phyloP scores from a whole-genome alignment of 2,888 invertebrate species.

The Aromia moschata region DNA sequence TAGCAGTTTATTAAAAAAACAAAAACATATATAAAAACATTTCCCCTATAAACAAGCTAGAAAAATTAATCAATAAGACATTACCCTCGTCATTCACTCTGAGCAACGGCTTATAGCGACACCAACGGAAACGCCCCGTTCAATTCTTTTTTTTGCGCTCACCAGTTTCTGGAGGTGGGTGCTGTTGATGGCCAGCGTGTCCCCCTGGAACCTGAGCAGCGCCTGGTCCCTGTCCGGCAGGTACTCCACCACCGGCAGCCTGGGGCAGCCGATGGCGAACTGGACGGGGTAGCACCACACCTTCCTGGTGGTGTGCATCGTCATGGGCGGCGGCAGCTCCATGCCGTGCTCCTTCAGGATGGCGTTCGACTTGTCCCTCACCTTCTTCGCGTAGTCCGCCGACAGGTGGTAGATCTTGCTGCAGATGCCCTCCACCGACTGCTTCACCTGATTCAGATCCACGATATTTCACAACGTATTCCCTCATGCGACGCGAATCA shows the following conservation, averaged over 20 bases:
- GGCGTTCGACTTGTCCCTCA: conserved; percentile 85
- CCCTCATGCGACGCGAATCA: too few relatives aligned
- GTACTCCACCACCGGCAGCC: conserved; percentile 87
- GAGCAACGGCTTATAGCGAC: too few relatives aligned
- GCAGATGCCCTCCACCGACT: conserved; percentile 95
- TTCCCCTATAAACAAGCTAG: too few relatives aligned
- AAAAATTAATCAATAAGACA: too few relatives aligned
- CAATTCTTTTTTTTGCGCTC: too few relatives aligned
- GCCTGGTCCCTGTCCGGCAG: conserved; percentile 87
- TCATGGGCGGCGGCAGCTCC: conserved; percentile 65
- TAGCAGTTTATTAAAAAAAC: too few relatives aligned
- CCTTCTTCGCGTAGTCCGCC: conserved; percentile 90
- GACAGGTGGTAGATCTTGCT: conserved; percentile 92
- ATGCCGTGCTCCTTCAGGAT: conserved; percentile 90
- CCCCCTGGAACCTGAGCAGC: conserved; percentile 85
- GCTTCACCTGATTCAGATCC: conserved; percentile 77
- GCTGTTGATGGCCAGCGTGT: conserved; percentile 85
- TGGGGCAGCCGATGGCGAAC: conserved; percentile 85
- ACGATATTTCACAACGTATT: too few relatives aligned
- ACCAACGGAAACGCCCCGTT: too few relatives aligned
- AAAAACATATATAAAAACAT: too few relatives aligned
- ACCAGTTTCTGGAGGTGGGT: conserved; percentile 92
- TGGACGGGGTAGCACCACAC: conserved; percentile 97
- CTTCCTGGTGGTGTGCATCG: conserved; percentile 80
- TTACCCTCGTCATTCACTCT: too few relatives aligned